phyloP scores from a whole-genome alignment of 2,113 vertebrate species.

The Pollachius pollachius region DNA sequence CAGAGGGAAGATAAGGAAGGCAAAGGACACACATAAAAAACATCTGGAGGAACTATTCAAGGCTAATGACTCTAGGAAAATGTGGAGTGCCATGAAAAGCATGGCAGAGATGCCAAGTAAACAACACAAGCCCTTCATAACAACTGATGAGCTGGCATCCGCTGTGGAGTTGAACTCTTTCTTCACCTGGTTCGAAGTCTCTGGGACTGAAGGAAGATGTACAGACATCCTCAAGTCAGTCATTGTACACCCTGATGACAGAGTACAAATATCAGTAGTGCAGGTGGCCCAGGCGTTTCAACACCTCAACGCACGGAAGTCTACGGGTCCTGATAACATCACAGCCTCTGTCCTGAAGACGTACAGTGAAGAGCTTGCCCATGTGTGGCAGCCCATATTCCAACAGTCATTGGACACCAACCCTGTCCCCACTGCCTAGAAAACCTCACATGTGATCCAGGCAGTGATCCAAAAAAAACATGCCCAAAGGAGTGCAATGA shows the following conservation, averaged over 20 bases:
- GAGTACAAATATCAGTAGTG: neutral
- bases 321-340: neutral
- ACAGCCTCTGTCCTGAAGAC: too few species aligned
- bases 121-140: neutral
- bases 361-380: too few species aligned
- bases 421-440: too few species aligned
- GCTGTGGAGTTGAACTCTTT: neutral
- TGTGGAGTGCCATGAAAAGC: too few species aligned
- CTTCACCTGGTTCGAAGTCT: neutral
- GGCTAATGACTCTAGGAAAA: neutral
- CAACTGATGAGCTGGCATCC: neutral
- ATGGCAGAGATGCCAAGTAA: neutral
- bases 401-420: too few species aligned
- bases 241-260: neutral
- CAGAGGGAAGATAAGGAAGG: slow-evolving; percentile 4
- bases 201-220: neutral
- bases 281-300: neutral
- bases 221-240: neutral
- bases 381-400: too few species aligned
- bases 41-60: neutral
- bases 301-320: slow-evolving; percentile 1
- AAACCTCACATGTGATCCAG: too few species aligned
- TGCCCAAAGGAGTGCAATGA: too few species aligned
- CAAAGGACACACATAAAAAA: too few species aligned
- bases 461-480: too few species aligned